Percentiles rank a stretch among this genome's conserved stretches.
Evolutionary conservation across 2,888 invertebrate genomes (phyloP).

Genomic region (Microdon myrmicae): DNA sequence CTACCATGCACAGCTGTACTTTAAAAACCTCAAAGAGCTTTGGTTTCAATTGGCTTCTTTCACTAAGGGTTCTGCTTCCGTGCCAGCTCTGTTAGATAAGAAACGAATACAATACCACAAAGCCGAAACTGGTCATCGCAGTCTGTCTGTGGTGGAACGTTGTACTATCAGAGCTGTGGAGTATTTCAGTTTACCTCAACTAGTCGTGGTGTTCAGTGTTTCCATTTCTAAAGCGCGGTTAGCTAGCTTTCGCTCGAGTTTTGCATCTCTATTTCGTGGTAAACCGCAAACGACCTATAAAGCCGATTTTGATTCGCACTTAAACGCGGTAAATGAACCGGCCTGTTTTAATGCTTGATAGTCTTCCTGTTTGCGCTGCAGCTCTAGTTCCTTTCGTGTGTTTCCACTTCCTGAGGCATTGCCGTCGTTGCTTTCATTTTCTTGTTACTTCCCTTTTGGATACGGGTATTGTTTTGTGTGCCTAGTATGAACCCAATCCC

Average conservation of each 20-base stretch:
- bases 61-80: too few species aligned
- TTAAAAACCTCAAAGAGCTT: too few species aligned
- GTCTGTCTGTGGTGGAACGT: too few species aligned
- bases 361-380: conserved; percentile 33
- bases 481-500: conserved; percentile 23
- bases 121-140: too few species aligned
- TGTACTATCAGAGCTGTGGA: too few species aligned
- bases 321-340: conserved; percentile 10
- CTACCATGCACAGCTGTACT: too few species aligned
- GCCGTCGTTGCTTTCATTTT: conserved; percentile 4
- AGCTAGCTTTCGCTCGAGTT: not conserved
- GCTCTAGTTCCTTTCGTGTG: conserved; percentile 30
- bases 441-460: not conserved
- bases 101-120: too few species aligned
- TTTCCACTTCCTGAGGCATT: conserved; percentile 45
- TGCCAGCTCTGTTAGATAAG: too few species aligned
- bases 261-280: too few species aligned
- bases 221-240: not conserved
- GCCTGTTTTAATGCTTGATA: conserved; percentile 33
- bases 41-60: too few species aligned
- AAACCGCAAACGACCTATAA: conserved; percentile 19
- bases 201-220: conserved; percentile 9
- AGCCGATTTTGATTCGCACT: conserved; percentile 25
- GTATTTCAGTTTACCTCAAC: conserved; percentile 32
- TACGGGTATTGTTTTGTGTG: conserved; percentile 17